Evolutionary conservation across 2,888 invertebrate genomes (phyloP).

Genomic region (Scaptomyza flava): DNA sequence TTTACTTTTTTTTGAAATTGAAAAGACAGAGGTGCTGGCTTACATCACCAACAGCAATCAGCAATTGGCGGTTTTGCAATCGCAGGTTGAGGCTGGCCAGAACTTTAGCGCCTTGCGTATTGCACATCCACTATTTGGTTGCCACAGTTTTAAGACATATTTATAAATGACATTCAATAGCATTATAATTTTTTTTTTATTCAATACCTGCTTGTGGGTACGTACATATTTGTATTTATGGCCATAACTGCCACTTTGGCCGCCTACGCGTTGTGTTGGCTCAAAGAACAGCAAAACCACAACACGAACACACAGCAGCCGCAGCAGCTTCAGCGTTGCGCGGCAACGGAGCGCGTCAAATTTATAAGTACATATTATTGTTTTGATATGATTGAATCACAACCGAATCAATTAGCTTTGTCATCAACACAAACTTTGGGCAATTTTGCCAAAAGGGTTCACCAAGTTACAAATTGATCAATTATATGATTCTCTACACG

Average conservation of each 20-base stretch:
- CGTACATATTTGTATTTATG: slow-evolving; percentile 76
- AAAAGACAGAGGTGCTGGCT: slow-evolving; percentile 42
- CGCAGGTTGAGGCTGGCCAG: slow-evolving; percentile 55
- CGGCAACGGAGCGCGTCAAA: slow-evolving; percentile 11
- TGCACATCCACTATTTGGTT: slow-evolving; percentile 65
- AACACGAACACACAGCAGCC: slow-evolving; percentile 14
- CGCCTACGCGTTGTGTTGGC: slow-evolving; percentile 60
- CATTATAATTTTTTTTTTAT: slow-evolving; percentile 51
- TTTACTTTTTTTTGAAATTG: slow-evolving; percentile 55
- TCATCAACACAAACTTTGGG: slow-evolving; percentile 20
- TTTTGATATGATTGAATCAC: slow-evolving; percentile 15
- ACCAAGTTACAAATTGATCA: not conserved
- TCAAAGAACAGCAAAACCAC: slow-evolving; percentile 52
- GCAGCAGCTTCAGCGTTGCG: slow-evolving; percentile 18
- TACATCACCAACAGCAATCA: slow-evolving; percentile 54
- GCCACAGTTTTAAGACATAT: slow-evolving; percentile 54
- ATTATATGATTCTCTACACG: slow-evolving; percentile 36
- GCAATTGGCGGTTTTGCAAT: slow-evolving; percentile 22
- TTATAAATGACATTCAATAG: slow-evolving; percentile 66
- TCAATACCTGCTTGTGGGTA: slow-evolving; percentile 72
- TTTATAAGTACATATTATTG: slow-evolving; percentile 24
- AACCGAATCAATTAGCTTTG: slow-evolving; percentile 20
- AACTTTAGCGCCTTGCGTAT: slow-evolving; percentile 40
- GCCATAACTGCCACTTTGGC: slow-evolving; percentile 76
- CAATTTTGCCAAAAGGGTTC: slow-evolving; percentile 3